phyloP scores from a whole-genome alignment of 2,797 vertebrate species.

The Alca torda region DNA sequence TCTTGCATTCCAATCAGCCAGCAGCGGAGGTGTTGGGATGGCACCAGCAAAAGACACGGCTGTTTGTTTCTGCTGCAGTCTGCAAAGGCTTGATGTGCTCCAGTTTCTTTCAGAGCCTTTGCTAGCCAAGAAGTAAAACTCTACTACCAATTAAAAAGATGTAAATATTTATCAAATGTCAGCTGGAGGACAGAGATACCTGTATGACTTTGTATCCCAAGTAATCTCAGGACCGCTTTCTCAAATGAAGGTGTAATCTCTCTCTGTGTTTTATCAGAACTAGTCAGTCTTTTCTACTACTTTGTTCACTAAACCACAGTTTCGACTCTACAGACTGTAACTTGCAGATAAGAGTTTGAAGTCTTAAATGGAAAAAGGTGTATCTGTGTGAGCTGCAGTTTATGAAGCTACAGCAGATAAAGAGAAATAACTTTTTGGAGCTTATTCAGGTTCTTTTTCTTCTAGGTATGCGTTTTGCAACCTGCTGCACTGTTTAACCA shows the following conservation, averaged over 20 bases:
- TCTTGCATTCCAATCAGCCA: not conserved
- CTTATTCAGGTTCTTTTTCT: not conserved
- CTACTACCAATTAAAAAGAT: not conserved
- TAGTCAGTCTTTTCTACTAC: not conserved
- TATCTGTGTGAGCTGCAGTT: not conserved
- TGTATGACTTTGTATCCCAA: not conserved
- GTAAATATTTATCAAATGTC: not conserved
- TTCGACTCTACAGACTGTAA: not conserved
- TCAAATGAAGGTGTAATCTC: not conserved
- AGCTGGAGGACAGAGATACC: not conserved
- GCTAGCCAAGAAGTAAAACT: not conserved
- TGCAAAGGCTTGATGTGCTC: not conserved
- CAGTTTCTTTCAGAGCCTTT: not conserved
- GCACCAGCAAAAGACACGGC: not conserved
- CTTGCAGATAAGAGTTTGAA: not conserved
- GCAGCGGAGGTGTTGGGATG: not conserved
- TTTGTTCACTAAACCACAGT: not conserved
- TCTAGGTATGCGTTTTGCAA: not conserved
- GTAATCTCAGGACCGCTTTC: not conserved
- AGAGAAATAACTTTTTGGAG: not conserved
- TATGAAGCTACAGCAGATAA: not conserved
- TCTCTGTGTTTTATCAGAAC: slow-evolving; percentile 10
- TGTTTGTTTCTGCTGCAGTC: not conserved
- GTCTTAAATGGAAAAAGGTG: not conserved
- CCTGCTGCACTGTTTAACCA: not conserved